These are phyloP conservation scores for Drosophila mauritiana DNA, from an alignment of 1,140 invertebrate species.

Conservation along the genomic window DNA sequence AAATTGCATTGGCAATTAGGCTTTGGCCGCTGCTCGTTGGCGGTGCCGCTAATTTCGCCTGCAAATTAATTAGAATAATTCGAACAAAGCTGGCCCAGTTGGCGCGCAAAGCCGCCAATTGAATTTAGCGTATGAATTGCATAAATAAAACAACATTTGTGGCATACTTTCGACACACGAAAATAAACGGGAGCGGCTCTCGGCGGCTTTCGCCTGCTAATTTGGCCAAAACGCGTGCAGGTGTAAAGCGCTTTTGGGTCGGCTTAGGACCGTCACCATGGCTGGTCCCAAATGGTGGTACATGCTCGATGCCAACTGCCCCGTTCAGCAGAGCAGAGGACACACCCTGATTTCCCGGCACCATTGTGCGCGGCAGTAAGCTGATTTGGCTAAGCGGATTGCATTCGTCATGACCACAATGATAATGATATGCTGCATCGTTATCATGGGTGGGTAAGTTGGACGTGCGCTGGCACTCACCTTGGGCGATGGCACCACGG, in stretches of 20 bases:
- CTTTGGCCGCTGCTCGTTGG: slow-evolving; percentile 51
- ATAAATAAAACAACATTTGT: slow-evolving; percentile 58
- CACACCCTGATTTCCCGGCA: slow-evolving; percentile 15
- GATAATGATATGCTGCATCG: slow-evolving; percentile 30
- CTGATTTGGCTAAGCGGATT: slow-evolving; percentile 76
- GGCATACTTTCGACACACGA: slow-evolving; percentile 21
- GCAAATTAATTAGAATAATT: slow-evolving; percentile 79
- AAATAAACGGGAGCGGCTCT: slow-evolving; percentile 11
- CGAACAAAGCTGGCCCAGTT: slow-evolving; percentile 42
- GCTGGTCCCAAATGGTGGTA: neutral
- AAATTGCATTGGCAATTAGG: slow-evolving; percentile 72
- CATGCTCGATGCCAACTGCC: neutral
- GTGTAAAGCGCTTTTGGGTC: slow-evolving; percentile 67
- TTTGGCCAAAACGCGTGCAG: slow-evolving; percentile 72
- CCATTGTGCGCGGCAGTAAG: slow-evolving; percentile 54
- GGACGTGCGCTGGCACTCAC: slow-evolving; percentile 84
- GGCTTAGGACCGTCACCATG: slow-evolving; percentile 55
- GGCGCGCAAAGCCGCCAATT: slow-evolving; percentile 63
- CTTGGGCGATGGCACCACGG: slow-evolving; percentile 95
- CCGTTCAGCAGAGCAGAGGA: neutral
- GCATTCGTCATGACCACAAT: slow-evolving; percentile 26
- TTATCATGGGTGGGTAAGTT: neutral
- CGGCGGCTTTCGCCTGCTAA: slow-evolving; percentile 50
- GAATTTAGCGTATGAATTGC: slow-evolving; percentile 64
- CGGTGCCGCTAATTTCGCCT: slow-evolving; percentile 55